Base-by-base conservation (phyloP, 2,797 vertebrate species). In the Mormyrus hasselquistii region DNA sequence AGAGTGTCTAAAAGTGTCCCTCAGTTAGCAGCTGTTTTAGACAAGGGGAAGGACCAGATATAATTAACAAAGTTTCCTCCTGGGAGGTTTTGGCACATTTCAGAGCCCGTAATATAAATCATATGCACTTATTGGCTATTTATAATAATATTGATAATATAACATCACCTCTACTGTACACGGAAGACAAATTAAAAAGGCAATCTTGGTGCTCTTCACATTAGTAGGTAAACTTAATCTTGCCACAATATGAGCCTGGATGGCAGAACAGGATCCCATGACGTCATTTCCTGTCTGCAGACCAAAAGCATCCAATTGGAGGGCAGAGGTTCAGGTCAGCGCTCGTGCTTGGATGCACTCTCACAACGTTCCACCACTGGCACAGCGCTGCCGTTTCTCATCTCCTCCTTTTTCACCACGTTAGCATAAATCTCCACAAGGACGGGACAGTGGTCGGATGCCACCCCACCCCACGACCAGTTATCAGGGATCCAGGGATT, bases 401-500 rank as follows among this genome's bases (percentile, higher is more conserved):
- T 90, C 7, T 90, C 90, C 55, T 97, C 97, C 93, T 97, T 98
- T 84, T 92, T 94, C 91, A 88, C 92, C 89, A 94, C 94, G 90
- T 98, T 96, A 0, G 91, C 87, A 65, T 96, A 98, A 82, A 99
- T 96, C 89, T 99, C 98, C 0, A 96, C 97, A 0, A 99, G 93
- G 88, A 99, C 95, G 0, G 98, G 98, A 90, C 98, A 99, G 91
- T 98, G 97, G 8, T 98, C 96, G 0, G 98, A 99, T 0, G 97
- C 98, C 85, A 99, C 97, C 0, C 98, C 98, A 0, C 98, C 98
- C 98, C 98, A 99, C 0, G 98, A 98, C 98, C 98, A 99, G 95
- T 98, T 97, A 59, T 99, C 97, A 0, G 98, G 98, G 92, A 99
- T 99, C 98, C 98, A 99, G 0, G 98, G 98, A 92, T 98, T 99